Conservation (phyloP, 2,888 invertebrate species). For the Drosophila villosipedis region DNA sequence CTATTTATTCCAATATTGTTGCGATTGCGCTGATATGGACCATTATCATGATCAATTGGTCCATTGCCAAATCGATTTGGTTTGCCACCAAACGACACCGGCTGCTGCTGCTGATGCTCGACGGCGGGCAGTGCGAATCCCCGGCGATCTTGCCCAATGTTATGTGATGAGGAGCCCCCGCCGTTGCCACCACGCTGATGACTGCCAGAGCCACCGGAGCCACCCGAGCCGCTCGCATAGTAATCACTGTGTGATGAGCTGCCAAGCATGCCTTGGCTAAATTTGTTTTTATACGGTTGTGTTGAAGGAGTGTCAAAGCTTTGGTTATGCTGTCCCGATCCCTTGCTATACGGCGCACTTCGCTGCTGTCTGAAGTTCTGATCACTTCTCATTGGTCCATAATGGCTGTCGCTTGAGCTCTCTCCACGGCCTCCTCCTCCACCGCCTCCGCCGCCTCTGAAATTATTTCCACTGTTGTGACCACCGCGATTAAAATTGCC, state of each 20-base stretch:
- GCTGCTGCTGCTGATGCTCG: constrained; percentile 64
- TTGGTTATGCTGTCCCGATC: constrained; percentile 48
- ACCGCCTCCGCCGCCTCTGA: constrained; percentile 30
- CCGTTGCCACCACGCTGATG: constrained; percentile 42
- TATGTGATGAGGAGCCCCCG: constrained; percentile 28
- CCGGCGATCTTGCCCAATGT: constrained; percentile 82
- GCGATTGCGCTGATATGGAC: constrained; percentile 57
- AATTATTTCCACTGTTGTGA: constrained; percentile 47
- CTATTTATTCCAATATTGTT: constrained; percentile 50
- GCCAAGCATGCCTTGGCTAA: constrained; percentile 35
- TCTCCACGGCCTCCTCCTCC: constrained; percentile 34
- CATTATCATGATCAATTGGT: constrained; percentile 39
- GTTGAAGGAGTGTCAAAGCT: constrained; percentile 45
- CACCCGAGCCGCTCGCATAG: constrained; percentile 21
- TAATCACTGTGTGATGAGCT: constrained; percentile 54
- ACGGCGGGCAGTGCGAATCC: constrained; percentile 83
- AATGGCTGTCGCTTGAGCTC: constrained; percentile 49
- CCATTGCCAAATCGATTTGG: constrained; percentile 82
- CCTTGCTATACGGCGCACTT: constrained; percentile 68
- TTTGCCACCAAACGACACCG: constrained; percentile 62
- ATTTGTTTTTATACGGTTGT: constrained; percentile 62
- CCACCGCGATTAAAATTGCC: constrained; percentile 74
- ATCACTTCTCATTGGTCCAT: constrained; percentile 75
- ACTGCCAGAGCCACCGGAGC: constrained; percentile 25
- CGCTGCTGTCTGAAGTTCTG: constrained; percentile 70